phyloP scores from a whole-genome alignment of 2,797 vertebrate species.

The Syncerus caffer region DNA sequence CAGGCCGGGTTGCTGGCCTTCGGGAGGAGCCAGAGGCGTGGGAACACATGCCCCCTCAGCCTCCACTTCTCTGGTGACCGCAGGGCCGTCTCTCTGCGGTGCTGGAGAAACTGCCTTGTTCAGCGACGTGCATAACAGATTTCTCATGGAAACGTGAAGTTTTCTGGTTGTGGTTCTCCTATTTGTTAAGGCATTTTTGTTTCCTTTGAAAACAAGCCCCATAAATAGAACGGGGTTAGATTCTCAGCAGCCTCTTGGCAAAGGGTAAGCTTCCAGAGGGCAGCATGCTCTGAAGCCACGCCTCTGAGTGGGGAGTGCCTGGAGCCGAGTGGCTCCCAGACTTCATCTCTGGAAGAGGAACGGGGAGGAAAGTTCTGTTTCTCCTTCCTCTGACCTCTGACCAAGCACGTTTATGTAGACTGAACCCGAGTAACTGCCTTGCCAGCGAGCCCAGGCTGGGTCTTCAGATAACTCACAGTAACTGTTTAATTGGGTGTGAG shows the following conservation, averaged over 20 bases:
- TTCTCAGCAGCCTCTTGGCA: background rate
- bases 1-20: background rate
- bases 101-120: slow-evolving; percentile 29
- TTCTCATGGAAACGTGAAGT: background rate
- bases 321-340: background rate
- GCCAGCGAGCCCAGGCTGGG: background rate
- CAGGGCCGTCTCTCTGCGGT: background rate
- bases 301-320: background rate
- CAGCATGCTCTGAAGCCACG: background rate
- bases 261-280: slow-evolving; percentile 30
- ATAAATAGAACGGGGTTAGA: background rate
- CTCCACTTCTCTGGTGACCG: slow-evolving; percentile 18
- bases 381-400: background rate
- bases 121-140: background rate
- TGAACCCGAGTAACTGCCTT: accelerated
- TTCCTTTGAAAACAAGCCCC: slow-evolving; percentile 49
- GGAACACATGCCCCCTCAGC: background rate
- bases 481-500: background rate
- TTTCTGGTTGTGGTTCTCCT: background rate
- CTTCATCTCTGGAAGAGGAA: background rate
- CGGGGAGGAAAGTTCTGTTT: background rate
- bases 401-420: background rate
- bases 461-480: background rate
- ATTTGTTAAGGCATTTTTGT: slow-evolving; percentile 6
- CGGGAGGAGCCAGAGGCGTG: background rate